These are phyloP conservation scores for Channa maculata DNA, from an alignment of 2,113 vertebrate genomes.

Conservation along the genomic window DNA sequence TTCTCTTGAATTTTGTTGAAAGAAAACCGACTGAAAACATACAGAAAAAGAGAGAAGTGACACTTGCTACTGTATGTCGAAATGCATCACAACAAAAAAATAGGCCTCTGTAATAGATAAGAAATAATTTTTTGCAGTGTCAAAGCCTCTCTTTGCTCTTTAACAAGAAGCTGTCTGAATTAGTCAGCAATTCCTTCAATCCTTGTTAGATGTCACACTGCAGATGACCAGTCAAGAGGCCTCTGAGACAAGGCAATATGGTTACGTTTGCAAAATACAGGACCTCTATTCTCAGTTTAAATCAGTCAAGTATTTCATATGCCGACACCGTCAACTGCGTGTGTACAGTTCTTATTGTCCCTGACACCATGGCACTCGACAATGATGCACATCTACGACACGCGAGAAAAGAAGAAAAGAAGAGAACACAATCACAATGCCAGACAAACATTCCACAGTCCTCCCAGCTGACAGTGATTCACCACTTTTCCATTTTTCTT, in stretches of 20 bases:
- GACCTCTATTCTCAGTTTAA: not conserved
- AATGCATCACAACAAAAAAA: not conserved
- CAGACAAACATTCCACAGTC: constrained; percentile 8
- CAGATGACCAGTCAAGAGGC: constrained; percentile 36
- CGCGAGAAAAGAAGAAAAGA: constrained; percentile 12
- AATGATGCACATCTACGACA: constrained; percentile 1
- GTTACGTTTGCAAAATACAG: not conserved
- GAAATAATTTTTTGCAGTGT: constrained; percentile 8
- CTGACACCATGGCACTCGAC: not conserved
- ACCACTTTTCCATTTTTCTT: not conserved
- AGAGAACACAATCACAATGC: not conserved
- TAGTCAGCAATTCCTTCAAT: constrained; percentile 17
- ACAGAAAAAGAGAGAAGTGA: no score
- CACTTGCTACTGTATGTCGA: no score
- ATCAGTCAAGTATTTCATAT: not conserved
- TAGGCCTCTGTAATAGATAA: not conserved
- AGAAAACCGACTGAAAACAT: no score
- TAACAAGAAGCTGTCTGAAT: constrained; percentile 34
- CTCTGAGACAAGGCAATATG: not conserved
- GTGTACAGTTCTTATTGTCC: constrained; percentile 3
- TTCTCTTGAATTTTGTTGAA: not conserved
- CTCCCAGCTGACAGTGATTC: constrained; percentile 19
- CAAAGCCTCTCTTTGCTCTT: constrained; percentile 7
- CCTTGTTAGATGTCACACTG: constrained; percentile 23
- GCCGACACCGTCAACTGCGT: not conserved